Evolutionary conservation across 2,113 vertebrate species (phyloP).

Genomic region (Boleophthalmus pectinirostris): DNA sequence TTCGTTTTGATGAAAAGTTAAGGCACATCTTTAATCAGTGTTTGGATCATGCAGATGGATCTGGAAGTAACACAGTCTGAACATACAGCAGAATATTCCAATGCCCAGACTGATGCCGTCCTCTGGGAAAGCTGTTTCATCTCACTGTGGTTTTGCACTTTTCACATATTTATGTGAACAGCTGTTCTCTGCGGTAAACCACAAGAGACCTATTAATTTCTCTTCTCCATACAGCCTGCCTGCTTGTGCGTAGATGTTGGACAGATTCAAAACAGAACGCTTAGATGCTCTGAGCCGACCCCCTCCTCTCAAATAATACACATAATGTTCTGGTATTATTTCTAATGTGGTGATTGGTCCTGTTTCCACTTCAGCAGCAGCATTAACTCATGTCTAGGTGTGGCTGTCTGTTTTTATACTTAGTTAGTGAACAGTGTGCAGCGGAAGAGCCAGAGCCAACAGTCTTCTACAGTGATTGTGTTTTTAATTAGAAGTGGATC

Average conservation of each 20-base stretch:
- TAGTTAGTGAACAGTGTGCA: background rate
- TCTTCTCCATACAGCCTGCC: background rate
- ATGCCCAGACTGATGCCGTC: slow-evolving; percentile 1
- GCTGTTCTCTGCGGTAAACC: background rate
- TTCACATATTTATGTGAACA: background rate
- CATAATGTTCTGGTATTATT: background rate
- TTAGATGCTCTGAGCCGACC: background rate
- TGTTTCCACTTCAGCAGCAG: slow-evolving; percentile 25
- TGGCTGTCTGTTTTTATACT: slow-evolving; percentile 4
- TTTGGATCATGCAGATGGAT: background rate
- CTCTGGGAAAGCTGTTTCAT: background rate
- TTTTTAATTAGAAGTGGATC: slow-evolving; percentile 9
- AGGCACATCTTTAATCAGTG: background rate
- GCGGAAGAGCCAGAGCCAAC: background rate
- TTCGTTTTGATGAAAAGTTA: background rate
- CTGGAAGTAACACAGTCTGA: too few relatives aligned
- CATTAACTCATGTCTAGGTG: slow-evolving; percentile 5
- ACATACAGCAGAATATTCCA: background rate
- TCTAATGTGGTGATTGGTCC: slow-evolving; percentile 38
- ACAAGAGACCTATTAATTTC: background rate
- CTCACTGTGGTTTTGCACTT: slow-evolving; percentile 2
- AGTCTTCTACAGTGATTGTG: background rate
- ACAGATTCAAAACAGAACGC: background rate
- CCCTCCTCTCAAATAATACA: background rate
- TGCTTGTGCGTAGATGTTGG: background rate